phyloP scores from a whole-genome alignment of 2,888 invertebrate species.

The Eupithecia subfuscata region DNA sequence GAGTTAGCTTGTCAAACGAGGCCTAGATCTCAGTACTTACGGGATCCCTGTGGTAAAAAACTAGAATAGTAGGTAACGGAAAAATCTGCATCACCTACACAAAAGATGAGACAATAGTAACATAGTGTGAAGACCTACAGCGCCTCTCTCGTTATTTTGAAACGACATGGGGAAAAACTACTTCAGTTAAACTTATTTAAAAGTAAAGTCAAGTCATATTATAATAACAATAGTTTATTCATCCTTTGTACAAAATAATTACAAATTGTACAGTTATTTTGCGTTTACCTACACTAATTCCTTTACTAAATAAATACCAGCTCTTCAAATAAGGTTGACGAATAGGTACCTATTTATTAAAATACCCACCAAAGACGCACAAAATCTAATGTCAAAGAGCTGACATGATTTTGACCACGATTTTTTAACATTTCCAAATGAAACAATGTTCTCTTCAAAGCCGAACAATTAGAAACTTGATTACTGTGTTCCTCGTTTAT shows the following conservation, averaged over 20 bases:
- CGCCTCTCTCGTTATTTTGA: too few relatives aligned
- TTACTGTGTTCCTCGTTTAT: neutral
- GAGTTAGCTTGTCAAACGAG: too few relatives aligned
- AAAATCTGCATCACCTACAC: too few relatives aligned
- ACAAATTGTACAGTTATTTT: conserved; percentile 29
- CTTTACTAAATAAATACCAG: conserved; percentile 18
- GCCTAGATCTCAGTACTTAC: too few relatives aligned
- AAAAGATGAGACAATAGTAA: too few relatives aligned
- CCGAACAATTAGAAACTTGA: neutral
- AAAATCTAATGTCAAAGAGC: neutral
- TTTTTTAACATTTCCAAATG: neutral
- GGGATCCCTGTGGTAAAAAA: too few relatives aligned
- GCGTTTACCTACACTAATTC: conserved; percentile 37
- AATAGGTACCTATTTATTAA: neutral
- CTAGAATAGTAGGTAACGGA: too few relatives aligned
- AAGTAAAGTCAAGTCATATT: neutral
- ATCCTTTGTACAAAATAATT: conserved; percentile 55
- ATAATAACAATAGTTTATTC: conserved; percentile 34
- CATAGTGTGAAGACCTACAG: too few relatives aligned
- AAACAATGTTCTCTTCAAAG: neutral
- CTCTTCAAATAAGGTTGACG: neutral
- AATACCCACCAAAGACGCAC: neutral
- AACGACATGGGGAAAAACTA: neutral
- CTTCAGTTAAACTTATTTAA: neutral
- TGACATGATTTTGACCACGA: neutral